These are phyloP conservation scores for Loriculus beryllinus DNA, from an alignment of 2,797 vertebrate species.

Conservation along the genomic window DNA sequence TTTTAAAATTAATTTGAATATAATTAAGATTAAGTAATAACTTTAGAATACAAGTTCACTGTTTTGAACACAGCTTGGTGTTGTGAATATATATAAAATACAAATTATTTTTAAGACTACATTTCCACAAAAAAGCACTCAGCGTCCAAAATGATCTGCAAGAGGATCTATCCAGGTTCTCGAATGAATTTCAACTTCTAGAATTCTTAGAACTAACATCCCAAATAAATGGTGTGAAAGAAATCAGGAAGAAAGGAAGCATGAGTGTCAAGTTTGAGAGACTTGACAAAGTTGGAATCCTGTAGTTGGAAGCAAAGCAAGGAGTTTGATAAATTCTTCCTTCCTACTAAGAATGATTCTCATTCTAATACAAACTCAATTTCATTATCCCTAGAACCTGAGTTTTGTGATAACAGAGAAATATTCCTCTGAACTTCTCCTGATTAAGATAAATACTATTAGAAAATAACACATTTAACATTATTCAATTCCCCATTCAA, in stretches of 20 bases:
- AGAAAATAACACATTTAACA: not conserved
- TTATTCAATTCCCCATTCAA: not conserved
- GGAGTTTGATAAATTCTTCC: not conserved
- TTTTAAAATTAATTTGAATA: not conserved
- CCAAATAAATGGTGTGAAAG: not conserved
- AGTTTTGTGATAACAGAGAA: not conserved
- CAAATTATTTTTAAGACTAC: not conserved
- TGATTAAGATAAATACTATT: not conserved
- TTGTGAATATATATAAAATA: not conserved
- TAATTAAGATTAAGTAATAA: not conserved
- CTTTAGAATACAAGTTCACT: not conserved
- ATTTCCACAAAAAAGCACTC: not conserved
- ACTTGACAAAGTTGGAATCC: not conserved
- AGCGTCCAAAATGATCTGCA: not conserved
- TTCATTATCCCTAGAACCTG: not conserved
- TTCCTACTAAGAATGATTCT: not conserved
- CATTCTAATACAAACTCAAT: not conserved
- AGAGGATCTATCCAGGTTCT: not conserved
- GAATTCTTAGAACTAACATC: not conserved
- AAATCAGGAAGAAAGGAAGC: not conserved
- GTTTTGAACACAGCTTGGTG: not conserved
- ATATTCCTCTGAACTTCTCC: not conserved
- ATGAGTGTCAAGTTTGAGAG: not conserved
- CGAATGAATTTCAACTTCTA: not conserved
- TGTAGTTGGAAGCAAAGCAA: not conserved